Evolutionary conservation across 2,113 vertebrate species (phyloP).

Genomic region (Furnarius figulus): DNA sequence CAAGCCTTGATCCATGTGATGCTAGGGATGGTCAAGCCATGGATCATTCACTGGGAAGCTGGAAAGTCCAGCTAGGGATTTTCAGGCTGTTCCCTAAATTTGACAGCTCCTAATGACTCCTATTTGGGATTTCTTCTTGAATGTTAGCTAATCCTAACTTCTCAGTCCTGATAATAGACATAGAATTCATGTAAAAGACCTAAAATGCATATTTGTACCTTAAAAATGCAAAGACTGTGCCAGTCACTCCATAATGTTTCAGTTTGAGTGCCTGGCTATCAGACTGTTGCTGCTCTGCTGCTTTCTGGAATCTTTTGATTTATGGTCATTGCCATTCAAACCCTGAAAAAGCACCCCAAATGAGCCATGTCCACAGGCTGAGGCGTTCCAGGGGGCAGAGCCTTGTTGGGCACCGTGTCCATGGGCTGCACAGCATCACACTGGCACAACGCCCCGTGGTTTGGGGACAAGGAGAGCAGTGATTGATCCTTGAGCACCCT

Average conservation of each 20-base stretch:
- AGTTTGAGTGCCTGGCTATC: neutral
- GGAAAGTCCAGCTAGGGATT: neutral
- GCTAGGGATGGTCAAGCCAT: neutral
- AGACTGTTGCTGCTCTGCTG: neutral
- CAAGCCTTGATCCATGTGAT: neutral
- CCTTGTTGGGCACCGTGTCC: neutral
- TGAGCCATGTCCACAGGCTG: neutral
- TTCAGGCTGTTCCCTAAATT: neutral
- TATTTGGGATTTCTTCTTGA: neutral
- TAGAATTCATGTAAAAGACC: neutral
- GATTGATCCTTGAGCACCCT: conserved; percentile 45
- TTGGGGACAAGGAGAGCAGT: neutral
- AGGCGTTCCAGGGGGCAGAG: neutral
- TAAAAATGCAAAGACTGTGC: neutral
- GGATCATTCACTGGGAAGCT: neutral
- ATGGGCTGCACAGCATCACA: neutral
- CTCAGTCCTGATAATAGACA: neutral
- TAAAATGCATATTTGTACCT: neutral
- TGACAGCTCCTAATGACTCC: neutral
- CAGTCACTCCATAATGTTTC: neutral
- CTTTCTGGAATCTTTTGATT: neutral
- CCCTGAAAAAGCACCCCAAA: neutral
- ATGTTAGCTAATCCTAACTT: neutral
- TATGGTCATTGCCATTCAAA: neutral
- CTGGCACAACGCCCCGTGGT: neutral